Evolutionary conservation across 2,113 vertebrate species (phyloP).

Genomic region (Colossoma macropomum): DNA sequence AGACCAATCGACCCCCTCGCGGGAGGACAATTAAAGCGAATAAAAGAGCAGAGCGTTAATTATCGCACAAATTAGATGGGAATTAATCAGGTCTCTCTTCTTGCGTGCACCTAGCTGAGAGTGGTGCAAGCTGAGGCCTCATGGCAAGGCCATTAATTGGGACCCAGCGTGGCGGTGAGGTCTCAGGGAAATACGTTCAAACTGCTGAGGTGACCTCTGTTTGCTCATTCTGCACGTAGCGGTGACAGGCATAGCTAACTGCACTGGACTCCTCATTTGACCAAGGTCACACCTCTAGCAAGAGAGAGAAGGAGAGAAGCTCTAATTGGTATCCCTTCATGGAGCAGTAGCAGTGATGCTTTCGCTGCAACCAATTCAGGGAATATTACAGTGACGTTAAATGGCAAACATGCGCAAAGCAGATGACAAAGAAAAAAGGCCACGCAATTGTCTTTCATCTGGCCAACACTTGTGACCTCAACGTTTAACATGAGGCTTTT

Average conservation of each 20-base stretch:
- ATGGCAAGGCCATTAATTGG: conserved; percentile 77
- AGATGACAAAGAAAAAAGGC: too few species aligned
- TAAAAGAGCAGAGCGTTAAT: conserved; percentile 83
- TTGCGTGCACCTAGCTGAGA: conserved; percentile 65
- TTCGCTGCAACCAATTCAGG: not conserved
- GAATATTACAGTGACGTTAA: not conserved
- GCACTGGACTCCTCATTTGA: not conserved
- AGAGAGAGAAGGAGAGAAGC: too few species aligned
- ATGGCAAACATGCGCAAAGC: not conserved
- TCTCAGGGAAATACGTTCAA: conserved; percentile 45
- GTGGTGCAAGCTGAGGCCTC: conserved; percentile 62
- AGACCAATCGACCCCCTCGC: conserved; percentile 76
- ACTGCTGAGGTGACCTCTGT: conserved; percentile 33
- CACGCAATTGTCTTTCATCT: too few species aligned
- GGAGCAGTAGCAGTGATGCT: not conserved
- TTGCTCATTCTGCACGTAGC: conserved; percentile 23
- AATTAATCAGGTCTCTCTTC: conserved; percentile 80
- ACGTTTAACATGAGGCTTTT: not conserved
- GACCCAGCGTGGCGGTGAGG: conserved; percentile 67
- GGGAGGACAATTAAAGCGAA: conserved; percentile 77
- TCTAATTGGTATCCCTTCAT: not conserved
- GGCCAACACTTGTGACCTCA: not conserved
- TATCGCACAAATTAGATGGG: conserved; percentile 81
- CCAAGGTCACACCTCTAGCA: not conserved
- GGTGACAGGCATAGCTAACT: conserved; percentile 1